Base-by-base conservation (phyloP, 2,113 vertebrate species). In the Semnornis frantzii region DNA sequence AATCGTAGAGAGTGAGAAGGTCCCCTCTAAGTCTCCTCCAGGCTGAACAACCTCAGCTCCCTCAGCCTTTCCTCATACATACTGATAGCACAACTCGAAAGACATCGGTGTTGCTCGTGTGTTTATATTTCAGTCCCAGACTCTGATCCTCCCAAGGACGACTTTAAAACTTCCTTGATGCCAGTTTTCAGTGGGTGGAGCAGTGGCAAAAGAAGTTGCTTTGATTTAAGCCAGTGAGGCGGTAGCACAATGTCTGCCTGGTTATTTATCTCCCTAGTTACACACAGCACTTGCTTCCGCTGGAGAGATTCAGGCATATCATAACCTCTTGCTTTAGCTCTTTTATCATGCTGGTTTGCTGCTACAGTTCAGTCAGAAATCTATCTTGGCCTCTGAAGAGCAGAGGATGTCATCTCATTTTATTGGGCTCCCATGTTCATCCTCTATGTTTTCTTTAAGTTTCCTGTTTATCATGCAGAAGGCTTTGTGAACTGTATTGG, bases 211-310 rank as follows among this genome's bases (percentile, higher is more conserved):
- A 87, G 74, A 80, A 79, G 72, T 73, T 78, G 58, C 82, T 91
- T 83, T 89, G 94, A 93, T 96, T 95, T 92, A 95, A 94, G 83
- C 2, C 28, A 93, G 31, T 77, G 88, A 95, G 77, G 81, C 44
- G 90, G 76, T 62, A 85, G 75, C 71, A 50, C 68, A 92, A 60
- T 89, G 82, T 80, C 57, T 94, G 85, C 65, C 60, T 84, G 71
- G 44, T 96, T 80, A 59, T 82, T 95, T 84, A 88, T 90, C 84
- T 89, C 69, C 80, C 80, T 76, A 54, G 46, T 87, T 97, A 93
- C 73, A 89, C 74, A 82, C 77, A 88, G 78, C 81, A 60, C 73
- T 95, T 93, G 83, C 81, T 96, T 90, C 81, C 78, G 95, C 42
- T 82, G 50, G 78, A 91, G 78, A 86, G 90, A 80, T 75, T 91